Evolutionary conservation across 2,888 invertebrate species (phyloP).

Genomic region (Lasiommata megera): DNA sequence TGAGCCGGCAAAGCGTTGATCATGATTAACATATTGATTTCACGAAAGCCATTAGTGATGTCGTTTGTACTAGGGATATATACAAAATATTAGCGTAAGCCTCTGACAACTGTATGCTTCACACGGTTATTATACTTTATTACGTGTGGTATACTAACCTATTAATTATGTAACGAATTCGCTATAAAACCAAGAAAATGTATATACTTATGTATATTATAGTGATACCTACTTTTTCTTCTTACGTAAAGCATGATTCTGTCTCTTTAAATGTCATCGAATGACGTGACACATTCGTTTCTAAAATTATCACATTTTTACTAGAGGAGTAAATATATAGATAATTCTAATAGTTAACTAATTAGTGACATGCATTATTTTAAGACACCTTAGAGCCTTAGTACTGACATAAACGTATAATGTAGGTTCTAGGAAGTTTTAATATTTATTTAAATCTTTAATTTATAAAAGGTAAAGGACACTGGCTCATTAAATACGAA

Average conservation of each 20-base stretch:
- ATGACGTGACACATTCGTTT: background rate
- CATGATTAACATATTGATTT: no score
- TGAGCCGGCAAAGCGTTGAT: no score
- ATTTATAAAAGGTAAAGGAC: no score
- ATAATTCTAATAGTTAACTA: no score
- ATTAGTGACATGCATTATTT: no score
- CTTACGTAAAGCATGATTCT: background rate
- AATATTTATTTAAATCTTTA: no score
- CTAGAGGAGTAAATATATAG: background rate
- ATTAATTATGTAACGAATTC: background rate
- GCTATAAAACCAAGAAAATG: no score
- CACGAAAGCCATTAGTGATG: background rate
- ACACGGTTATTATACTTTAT: background rate
- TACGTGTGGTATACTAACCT: background rate
- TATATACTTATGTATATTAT: no score
- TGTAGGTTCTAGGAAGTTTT: no score
- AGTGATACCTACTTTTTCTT: background rate
- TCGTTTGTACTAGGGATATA: background rate
- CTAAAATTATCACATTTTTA: background rate
- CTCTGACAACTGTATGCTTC: background rate
- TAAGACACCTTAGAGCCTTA: no score
- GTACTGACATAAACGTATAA: no score
- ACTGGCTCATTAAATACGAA: no score
- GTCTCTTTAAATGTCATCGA: background rate
- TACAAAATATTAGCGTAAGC: background rate